Evolutionary conservation across 2,888 invertebrate genomes (phyloP), one percentile per base, ranked within the genome.

Genomic region (Nycteola revayana): DNA sequence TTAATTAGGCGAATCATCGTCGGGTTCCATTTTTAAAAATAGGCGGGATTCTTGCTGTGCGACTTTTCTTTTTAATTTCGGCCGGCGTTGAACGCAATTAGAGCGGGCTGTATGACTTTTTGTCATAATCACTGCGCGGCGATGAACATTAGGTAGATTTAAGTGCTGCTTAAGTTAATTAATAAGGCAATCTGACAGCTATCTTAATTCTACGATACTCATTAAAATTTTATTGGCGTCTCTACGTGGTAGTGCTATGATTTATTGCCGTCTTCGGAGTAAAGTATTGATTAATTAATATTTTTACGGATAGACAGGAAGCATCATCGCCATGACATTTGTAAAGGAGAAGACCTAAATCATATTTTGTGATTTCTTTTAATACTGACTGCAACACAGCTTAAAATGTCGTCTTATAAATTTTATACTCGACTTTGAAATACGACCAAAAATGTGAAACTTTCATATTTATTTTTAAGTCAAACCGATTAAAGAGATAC

Each of bases 1-100:
- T 87, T 87, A 88, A 88, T 88, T 88, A 88, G 85, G 82, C 86
- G 87, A 87, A 86, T 88, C 86, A 87, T 86, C 86, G 64, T 66
- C 73, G 69, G 75, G 74, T 75, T 74, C 66, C 77, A 77, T 87
- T 88, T 88, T 88, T 83, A 86, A 88, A 87, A 87, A 88, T 88
- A 88, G 87, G 86, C 85, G 86, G 87, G 87, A 88, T 88, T 86
- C 85, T 86, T 87, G 68, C 74, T 75, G 76, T 78, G 79, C 66
- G 71, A 80, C 68, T 87, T 87, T 85, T 87, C 83, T 84, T 86
- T 87, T 86, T 81, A 86, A 87, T 83, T 86, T 84, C 51, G 77
- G 64, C 61, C 76, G 77, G 85, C 83, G 84, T 83, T 84, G 85
- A 79, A 73, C 79, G 86, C 75, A 88, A 87, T 88, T 86, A 87